Evolutionary conservation across 2,113 vertebrate genomes (phyloP), one percentile per base, ranked within the genome.

Genomic region (Otolemur garnettii): DNA sequence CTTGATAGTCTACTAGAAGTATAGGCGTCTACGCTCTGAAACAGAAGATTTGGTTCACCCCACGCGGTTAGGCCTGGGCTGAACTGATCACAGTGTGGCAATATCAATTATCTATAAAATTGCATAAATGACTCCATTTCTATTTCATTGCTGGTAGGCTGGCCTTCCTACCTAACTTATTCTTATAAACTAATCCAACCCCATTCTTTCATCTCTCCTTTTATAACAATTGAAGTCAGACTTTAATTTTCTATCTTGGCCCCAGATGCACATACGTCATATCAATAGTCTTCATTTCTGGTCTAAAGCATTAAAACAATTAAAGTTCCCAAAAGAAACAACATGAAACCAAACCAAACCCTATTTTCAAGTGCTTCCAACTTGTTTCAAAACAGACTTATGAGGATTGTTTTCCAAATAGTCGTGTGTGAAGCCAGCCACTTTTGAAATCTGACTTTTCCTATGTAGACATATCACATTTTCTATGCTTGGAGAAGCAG

Each of bases 331-430:
- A 21, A 35, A 59, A 71, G 77, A 94, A 94, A 89, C 42, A 68
- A 75, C 42, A 75, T 15, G 79, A 90, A 88, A 42, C 45, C 30
- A 91, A 97, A 85, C 80, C 93, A 92, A 92, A 57, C 13, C 45
- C 45, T 64, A 60, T 88, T 97, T 95, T 87, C 90, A 95, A 97
- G 71, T 82, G 71, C 91, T 96, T 94, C 71, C 89, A 90, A 96
- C 45, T 96, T 87, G 79, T 91, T 95, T 96, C 93, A 94, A 93
- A 95, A 97, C 84, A 96, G 50, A 50, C 75, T 90, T 57, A 9
- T 53, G 83, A 91, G 30, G 64, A 55, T 0, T 91, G 45, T 97
- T 97, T 96, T 85, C 94, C 79, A 89, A 94, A 95, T 15, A 95
- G 83, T 28, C 19, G 3, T 35, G 5, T 57, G 72, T 87, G 53